These are phyloP conservation scores for Elymnias hypermnestra DNA, from an alignment of 1,140 invertebrate genomes.

Conservation along the genomic window DNA sequence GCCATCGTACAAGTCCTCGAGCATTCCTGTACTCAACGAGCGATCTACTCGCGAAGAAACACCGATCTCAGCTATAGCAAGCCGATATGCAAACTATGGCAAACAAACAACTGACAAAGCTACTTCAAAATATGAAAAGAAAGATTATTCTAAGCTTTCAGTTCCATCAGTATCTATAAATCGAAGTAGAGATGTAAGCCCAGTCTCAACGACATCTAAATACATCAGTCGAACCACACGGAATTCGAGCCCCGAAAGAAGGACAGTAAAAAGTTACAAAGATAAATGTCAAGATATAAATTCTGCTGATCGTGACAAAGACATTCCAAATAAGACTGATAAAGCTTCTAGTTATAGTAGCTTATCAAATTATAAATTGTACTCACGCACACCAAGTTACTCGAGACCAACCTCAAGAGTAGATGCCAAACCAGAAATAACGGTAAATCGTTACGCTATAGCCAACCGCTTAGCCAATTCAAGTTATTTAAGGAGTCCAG, in stretches of 20 bases:
- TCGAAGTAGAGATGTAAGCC: constrained; percentile 59
- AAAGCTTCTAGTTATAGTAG: constrained; percentile 63
- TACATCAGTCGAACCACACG: constrained; percentile 52
- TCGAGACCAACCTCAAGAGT: constrained; percentile 50
- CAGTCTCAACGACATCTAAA: constrained; percentile 54
- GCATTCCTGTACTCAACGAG: constrained; percentile 57
- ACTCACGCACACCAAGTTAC: constrained; percentile 60
- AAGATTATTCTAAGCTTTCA: constrained; percentile 50
- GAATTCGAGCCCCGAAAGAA: constrained; percentile 56
- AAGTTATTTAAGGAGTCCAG: constrained; percentile 54
- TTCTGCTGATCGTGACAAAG: constrained; percentile 64
- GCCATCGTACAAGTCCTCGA: constrained; percentile 57
- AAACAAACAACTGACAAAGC: constrained; percentile 38
- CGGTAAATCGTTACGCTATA: constrained; percentile 58
- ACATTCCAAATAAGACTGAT: constrained; percentile 73
- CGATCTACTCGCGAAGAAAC: constrained; percentile 49
- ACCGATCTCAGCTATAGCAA: constrained; percentile 56
- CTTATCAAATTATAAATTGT: constrained; percentile 69
- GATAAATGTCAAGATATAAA: constrained; percentile 60
- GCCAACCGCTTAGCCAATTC: constrained; percentile 53
- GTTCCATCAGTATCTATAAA: constrained; percentile 38
- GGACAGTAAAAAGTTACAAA: constrained; percentile 47
- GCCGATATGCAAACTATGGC: constrained; percentile 47
- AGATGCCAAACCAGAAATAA: constrained; percentile 52
- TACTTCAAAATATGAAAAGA: constrained; percentile 54